Evolutionary conservation across 2,113 vertebrate species (phyloP).

Genomic region (Carlito syrichta): DNA sequence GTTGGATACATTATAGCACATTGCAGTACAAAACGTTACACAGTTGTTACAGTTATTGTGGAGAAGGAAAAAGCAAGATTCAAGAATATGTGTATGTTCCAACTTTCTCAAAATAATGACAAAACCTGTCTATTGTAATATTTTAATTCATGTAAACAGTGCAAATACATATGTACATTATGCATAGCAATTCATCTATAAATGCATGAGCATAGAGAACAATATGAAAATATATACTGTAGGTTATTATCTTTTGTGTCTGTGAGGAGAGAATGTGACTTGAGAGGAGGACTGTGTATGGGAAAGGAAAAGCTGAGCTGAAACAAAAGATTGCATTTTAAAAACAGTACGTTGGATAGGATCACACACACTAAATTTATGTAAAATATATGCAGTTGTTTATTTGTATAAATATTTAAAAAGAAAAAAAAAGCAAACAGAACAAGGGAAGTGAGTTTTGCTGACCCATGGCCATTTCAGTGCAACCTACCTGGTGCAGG

Average conservation of each 20-base stretch:
- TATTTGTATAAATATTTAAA: slow-evolving; percentile 25
- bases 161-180: neutral
- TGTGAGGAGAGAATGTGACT: neutral
- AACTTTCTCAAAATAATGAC: slow-evolving; percentile 23
- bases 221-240: neutral
- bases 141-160: neutral
- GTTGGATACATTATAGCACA: neutral
- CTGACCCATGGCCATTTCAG: neutral
- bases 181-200: neutral
- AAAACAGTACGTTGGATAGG: neutral
- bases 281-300: neutral
- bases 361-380: neutral
- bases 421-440: slow-evolving; percentile 13
- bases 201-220: neutral
- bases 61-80: slow-evolving; percentile 3
- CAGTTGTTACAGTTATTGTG: neutral
- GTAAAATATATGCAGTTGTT: neutral
- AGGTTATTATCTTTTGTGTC: neutral
- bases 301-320: neutral
- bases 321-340: neutral
- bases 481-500: neutral
- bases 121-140: neutral
- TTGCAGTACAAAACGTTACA: neutral
- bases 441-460: slow-evolving; percentile 26
- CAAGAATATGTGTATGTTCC: neutral